Evolutionary conservation across 2,888 invertebrate genomes (phyloP), one percentile per base, ranked within the genome.

Genomic region (Agrochola circellaris): DNA sequence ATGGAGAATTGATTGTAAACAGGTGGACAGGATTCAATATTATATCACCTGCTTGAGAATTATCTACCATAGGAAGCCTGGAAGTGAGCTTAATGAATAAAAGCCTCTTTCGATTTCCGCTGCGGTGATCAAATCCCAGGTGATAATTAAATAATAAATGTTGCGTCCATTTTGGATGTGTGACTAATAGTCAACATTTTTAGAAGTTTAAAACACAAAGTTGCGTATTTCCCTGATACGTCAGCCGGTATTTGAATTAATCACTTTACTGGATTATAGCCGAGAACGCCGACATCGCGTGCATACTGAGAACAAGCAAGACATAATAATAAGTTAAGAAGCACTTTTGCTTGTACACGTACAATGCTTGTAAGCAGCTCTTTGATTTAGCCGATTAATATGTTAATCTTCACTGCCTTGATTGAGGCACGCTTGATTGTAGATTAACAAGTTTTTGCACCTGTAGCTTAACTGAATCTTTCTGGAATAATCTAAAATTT

Each of bases 291-390:
- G 69, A 73, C 76, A 68, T 80, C 45, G 69, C 73, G 64, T 79
- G 81, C 77, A 79, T 75, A 77, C 65, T 74, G 38, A 84, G 65
- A 80, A 73, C 72, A 76, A 77, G 75, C 74, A 61, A 61, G 75
- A 77, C 71, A 38, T 79, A 60, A 64, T 60, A 70, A 84, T 85
- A 78, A 84, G 82, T 86, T 78, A 84, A 64, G 68, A 74, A 72
- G 73, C 58, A 13, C 48, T 56, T 20, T 73, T 77, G 60, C 65
- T 82, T 70, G 20, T 61, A 56, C 38, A 42, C 38, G 23, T 68
- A 51, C 42, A 66, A 38, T 30, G 23, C 48, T 17, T 42, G 66
- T 65, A 70, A 80, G 62, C 60, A 73, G n/a, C 87, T 70, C 60
- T 77, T 77, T 38, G 71, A 83, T 72, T 87, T 77, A 77, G 71